Percentiles rank a stretch among this genome's conserved stretches.
Evolutionary conservation across 2,797 vertebrate species (phyloP).

Genomic region (Propithecus deckenii): DNA sequence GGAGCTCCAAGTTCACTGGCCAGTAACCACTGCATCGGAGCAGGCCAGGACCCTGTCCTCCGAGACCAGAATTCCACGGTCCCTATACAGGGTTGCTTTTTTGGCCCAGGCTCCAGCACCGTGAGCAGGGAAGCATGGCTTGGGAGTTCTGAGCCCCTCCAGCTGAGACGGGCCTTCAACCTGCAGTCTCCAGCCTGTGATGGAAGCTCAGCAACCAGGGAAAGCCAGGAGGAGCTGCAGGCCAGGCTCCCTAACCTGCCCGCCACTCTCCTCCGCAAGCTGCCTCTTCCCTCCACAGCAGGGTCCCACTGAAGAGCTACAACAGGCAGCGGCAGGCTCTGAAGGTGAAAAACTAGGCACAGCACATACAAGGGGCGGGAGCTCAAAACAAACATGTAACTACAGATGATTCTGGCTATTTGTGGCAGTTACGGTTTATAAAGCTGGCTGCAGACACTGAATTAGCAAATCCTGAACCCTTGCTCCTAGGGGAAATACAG

Average conservation of each 20-base stretch:
- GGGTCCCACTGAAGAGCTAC: background rate
- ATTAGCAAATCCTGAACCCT: background rate
- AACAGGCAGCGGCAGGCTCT: background rate
- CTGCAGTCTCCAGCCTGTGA: background rate
- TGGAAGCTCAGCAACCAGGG: background rate
- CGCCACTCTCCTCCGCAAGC: background rate
- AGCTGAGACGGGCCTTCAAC: background rate
- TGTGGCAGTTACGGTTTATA: background rate
- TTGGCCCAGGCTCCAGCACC: background rate
- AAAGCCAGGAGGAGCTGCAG: background rate
- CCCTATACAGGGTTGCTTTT: background rate
- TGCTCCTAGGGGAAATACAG: background rate
- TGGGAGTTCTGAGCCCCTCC: background rate
- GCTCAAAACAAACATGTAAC: background rate
- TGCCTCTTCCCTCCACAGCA: background rate
- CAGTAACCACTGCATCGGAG: background rate
- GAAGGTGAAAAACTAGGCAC: background rate
- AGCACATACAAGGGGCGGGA: background rate
- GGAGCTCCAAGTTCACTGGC: background rate
- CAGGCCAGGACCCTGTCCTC: no score
- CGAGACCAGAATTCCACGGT: background rate
- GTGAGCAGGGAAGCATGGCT: background rate
- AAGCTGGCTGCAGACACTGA: background rate
- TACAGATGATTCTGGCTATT: background rate
- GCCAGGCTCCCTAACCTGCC: background rate